Evolutionary conservation across 2,888 invertebrate species (phyloP).

Genomic region (Cerastoderma edule): DNA sequence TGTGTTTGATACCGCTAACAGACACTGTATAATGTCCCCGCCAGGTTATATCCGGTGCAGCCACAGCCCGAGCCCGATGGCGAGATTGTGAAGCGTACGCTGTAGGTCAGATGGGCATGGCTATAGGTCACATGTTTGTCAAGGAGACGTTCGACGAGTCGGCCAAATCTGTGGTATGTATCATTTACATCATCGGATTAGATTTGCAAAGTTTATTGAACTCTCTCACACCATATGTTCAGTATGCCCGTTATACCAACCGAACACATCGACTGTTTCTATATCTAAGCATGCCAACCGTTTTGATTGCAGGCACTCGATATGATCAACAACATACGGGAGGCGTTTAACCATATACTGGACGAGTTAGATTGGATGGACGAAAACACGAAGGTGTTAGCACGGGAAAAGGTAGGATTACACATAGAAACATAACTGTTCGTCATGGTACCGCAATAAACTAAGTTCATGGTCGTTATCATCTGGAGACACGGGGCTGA

Average conservation of each 20-base stretch:
- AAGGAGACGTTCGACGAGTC: slow-evolving; percentile 93
- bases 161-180: slow-evolving; percentile 89
- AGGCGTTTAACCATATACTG: slow-evolving; percentile 92
- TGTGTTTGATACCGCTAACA: too few relatives aligned
- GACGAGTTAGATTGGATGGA: slow-evolving; percentile 93
- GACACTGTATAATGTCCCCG: too few relatives aligned
- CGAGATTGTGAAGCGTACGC: slow-evolving; percentile 95
- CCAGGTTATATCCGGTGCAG: slow-evolving; percentile 81
- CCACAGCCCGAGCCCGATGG: slow-evolving; percentile 91
- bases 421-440: background rate
- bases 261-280: background rate
- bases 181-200: background rate
- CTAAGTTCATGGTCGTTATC: too few relatives aligned
- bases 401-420: slow-evolving; percentile 89
- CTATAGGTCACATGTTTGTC: slow-evolving; percentile 94
- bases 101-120: slow-evolving; percentile 94
- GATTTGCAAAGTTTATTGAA: background rate
- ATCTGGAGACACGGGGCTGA: too few relatives aligned
- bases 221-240: background rate
- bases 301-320: slow-evolving; percentile 87
- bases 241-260: background rate
- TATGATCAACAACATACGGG: slow-evolving; percentile 93
- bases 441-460: too few relatives aligned
- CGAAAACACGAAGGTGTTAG: slow-evolving; percentile 90
- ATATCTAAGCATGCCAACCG: background rate